Conservation (phyloP, 2,797 vertebrate species). For the Clarias platycephalus region DNA sequence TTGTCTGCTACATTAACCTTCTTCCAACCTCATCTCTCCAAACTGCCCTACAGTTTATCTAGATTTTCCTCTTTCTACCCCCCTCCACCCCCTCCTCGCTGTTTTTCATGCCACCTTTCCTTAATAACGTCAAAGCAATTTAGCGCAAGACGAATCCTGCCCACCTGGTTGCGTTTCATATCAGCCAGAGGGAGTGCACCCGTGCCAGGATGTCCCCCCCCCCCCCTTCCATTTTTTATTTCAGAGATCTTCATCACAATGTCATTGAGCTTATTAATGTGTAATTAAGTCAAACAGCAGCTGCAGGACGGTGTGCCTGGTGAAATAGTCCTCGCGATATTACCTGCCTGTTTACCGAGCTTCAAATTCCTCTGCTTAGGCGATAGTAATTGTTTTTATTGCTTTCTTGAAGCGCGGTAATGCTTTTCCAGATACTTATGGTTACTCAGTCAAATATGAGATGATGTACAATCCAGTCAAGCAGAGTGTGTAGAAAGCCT, state of each 20-base stretch:
- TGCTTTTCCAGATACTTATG: neutral
- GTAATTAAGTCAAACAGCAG: constrained; percentile 49
- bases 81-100: neutral
- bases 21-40: constrained; percentile 53
- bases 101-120: constrained; percentile 35
- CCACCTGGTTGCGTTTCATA: constrained; percentile 38
- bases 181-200: constrained; percentile 20
- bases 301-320: neutral
- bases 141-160: constrained; percentile 44
- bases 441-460: constrained; percentile 5
- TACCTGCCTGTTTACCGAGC: neutral
- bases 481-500: neutral
- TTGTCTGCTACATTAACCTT: constrained; percentile 62
- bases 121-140: constrained; percentile 56
- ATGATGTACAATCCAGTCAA: constrained; percentile 9
- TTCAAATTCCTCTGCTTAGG: neutral
- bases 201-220: neutral
- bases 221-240: neutral
- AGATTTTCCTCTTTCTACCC: constrained; percentile 27
- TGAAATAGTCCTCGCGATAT: neutral
- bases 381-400: neutral
- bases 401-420: neutral
- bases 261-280: constrained; percentile 48
- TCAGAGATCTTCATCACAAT: constrained; percentile 11
- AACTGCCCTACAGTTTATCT: constrained; percentile 48